Evolutionary conservation across 2,888 invertebrate genomes (phyloP).

Genomic region (Drosophila neonasuta): DNA sequence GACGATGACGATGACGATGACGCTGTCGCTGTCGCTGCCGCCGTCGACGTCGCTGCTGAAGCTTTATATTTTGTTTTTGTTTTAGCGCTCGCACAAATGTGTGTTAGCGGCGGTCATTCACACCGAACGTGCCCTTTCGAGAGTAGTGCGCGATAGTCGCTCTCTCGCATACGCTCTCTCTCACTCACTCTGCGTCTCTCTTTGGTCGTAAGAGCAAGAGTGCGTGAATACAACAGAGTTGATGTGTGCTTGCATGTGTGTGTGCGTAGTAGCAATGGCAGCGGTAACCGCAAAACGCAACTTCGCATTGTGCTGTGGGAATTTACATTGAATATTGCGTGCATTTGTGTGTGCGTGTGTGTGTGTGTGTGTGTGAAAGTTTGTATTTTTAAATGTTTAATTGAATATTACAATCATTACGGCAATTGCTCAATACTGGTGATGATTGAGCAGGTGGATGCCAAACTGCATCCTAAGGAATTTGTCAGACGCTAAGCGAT

Average conservation of each 20-base stretch:
- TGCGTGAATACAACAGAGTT: slow-evolving; percentile 26
- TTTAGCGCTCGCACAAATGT: slow-evolving; percentile 78
- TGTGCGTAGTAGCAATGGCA: slow-evolving; percentile 40
- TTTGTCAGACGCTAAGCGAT: slow-evolving; percentile 35
- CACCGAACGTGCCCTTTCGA: slow-evolving; percentile 80
- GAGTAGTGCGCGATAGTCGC: slow-evolving; percentile 48
- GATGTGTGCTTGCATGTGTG: slow-evolving; percentile 14
- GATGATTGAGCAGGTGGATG: slow-evolving; percentile 6
- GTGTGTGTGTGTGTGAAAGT: neutral
- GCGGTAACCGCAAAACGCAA: slow-evolving; percentile 55
- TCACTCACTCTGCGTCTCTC: slow-evolving; percentile 1
- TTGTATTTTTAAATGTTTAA: slow-evolving; percentile 8
- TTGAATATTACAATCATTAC: slow-evolving; percentile 4
- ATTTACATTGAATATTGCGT: slow-evolving; percentile 12
- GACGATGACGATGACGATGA: neutral
- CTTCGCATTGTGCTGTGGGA: slow-evolving; percentile 38
- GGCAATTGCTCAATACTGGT: slow-evolving; percentile 4
- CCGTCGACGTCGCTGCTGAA: slow-evolving; percentile 46
- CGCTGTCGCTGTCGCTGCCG: slow-evolving; percentile 16
- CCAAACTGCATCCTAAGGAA: slow-evolving; percentile 11
- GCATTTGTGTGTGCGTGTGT: too few relatives aligned
- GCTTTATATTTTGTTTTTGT: slow-evolving; percentile 57
- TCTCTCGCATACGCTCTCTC: slow-evolving; percentile 23
- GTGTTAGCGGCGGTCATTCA: slow-evolving; percentile 82
- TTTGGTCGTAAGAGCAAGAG: slow-evolving; percentile 41